phyloP scores from a whole-genome alignment of 2,888 invertebrate genomes.

The Pandemis cinnamomeana region DNA sequence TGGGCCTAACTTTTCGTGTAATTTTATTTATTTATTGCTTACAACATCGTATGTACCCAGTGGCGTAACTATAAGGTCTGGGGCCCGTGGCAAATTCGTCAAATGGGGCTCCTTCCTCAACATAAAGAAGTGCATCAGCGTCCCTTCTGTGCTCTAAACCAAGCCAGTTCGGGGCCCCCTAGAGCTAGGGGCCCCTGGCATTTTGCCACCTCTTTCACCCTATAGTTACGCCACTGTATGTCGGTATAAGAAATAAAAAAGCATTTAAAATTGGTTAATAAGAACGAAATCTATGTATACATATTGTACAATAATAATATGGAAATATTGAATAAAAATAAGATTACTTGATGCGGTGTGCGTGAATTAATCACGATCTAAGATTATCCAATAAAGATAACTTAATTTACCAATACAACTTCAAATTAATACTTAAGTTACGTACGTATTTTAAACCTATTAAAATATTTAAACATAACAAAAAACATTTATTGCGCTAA shows the following conservation, averaged over 20 bases:
- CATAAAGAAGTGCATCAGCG: too few relatives aligned
- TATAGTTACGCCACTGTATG: too few relatives aligned
- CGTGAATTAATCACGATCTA: not conserved
- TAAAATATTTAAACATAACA: constrained; percentile 37
- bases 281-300: not conserved
- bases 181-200: too few relatives aligned
- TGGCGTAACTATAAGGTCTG: too few relatives aligned
- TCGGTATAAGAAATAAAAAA: not conserved
- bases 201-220: too few relatives aligned
- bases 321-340: not conserved
- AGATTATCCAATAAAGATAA: not conserved
- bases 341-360: not conserved
- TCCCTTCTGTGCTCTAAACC: too few relatives aligned
- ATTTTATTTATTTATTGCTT: constrained; percentile 62
- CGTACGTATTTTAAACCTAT: constrained; percentile 4
- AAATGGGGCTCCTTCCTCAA: too few relatives aligned
- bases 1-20: constrained; percentile 60
- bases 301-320: not conserved
- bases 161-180: too few relatives aligned
- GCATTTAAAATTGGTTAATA: not conserved
- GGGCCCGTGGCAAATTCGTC: too few relatives aligned
- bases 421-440: not conserved
- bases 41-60: constrained; percentile 41
- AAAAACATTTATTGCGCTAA: not conserved
- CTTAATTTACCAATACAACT: not conserved